Percentiles rank a stretch among this genome's conserved stretches.
These are phyloP conservation scores for Drosophila colorata DNA, from an alignment of 2,888 invertebrate genomes.

Conservation along the genomic window DNA sequence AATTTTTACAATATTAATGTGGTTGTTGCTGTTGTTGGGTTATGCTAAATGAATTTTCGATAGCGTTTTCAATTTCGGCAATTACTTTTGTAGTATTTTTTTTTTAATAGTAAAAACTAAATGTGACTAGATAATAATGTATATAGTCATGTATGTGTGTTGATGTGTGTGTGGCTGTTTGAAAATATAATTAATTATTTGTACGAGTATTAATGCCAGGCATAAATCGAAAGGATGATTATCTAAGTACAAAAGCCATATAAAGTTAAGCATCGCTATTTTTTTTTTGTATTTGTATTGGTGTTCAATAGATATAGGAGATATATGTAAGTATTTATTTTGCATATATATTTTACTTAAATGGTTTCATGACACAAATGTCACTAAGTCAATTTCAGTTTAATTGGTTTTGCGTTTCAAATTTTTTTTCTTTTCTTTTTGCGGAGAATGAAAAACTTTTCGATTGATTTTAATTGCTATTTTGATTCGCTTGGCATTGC, in stretches of 20 bases:
- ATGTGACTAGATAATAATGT: conserved; percentile 61
- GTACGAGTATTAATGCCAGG: conserved; percentile 60
- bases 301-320: conserved; percentile 25
- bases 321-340: conserved; percentile 34
- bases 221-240: conserved; percentile 73
- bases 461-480: conserved; percentile 30
- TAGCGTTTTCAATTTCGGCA: conserved; percentile 54
- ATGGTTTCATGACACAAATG: conserved; percentile 38
- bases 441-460: conserved; percentile 17
- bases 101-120: conserved; percentile 53
- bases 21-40: conserved; percentile 41
- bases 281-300: conserved; percentile 29
- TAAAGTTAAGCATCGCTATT: conserved; percentile 63
- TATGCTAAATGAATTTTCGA: conserved; percentile 59
- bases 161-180: conserved; percentile 24
- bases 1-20: conserved; percentile 64
- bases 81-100: conserved; percentile 29
- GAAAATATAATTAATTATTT: conserved; percentile 52
- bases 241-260: conserved; percentile 68
- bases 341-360: conserved; percentile 29
- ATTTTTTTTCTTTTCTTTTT: conserved; percentile 29
- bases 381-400: conserved; percentile 52
- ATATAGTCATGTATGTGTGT: conserved; percentile 38
- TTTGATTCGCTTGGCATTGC: conserved; percentile 39
- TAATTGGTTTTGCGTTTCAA: conserved; percentile 24